A percentile compares a stretch with the other conserved stretches of the same genome.
Conservation (phyloP, 2,888 invertebrate species). For the Drosophila quinaria region DNA sequence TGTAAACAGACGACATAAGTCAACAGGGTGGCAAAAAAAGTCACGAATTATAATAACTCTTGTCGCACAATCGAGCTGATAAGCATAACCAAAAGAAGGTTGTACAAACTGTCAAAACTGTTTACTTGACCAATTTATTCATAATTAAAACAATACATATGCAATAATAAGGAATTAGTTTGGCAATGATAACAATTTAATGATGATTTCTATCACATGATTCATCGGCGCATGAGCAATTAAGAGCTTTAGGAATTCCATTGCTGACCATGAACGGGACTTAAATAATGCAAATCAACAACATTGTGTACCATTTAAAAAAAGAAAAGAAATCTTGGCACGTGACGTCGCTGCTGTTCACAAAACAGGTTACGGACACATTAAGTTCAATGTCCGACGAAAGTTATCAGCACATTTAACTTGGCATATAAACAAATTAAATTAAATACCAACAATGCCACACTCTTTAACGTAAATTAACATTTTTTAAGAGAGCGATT, state of each 20-base stretch:
- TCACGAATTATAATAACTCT: background rate
- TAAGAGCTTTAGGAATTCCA: background rate
- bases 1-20: background rate
- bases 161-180: background rate
- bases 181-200: background rate
- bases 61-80: background rate
- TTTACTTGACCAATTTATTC: background rate
- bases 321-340: conserved; percentile 10
- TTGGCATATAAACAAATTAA: conserved; percentile 4
- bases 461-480: background rate
- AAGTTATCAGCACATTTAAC: conserved; percentile 4
- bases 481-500: conserved; percentile 15
- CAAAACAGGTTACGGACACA: background rate
- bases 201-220: background rate
- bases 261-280: background rate
- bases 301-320: background rate
- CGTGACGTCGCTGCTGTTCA: conserved; percentile 7
- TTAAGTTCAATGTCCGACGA: conserved; percentile 20
- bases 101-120: background rate
- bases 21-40: background rate
- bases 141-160: background rate
- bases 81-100: background rate
- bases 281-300: no score
- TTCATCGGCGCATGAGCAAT: background rate
- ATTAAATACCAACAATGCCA: conserved; percentile 2